Conservation (phyloP, 2,113 vertebrate species). For the Epinephelus moara region DNA sequence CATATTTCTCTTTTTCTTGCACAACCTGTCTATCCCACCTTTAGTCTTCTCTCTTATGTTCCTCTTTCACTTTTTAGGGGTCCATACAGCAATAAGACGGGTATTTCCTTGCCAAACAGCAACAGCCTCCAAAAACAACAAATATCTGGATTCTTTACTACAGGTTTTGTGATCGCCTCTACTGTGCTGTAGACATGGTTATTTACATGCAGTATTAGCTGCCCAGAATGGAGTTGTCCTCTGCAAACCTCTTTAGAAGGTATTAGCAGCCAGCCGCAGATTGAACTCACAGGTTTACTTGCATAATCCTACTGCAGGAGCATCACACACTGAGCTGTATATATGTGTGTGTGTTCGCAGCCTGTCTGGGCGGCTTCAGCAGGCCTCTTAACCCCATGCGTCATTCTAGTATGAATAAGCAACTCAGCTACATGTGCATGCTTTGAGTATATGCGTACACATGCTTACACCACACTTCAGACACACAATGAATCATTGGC, state of each 20-base stretch:
- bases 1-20: slow-evolving; percentile 41
- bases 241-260: slow-evolving; percentile 68
- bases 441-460: slow-evolving; percentile 29
- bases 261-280: slow-evolving; percentile 65
- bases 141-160: neutral
- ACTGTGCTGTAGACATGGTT: neutral
- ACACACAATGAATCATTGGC: slow-evolving; percentile 40
- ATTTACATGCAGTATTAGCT: slow-evolving; percentile 35
- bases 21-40: slow-evolving; percentile 1
- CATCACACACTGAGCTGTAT: slow-evolving; percentile 34
- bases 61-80: slow-evolving; percentile 3
- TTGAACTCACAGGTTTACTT: slow-evolving; percentile 67
- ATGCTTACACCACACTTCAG: slow-evolving; percentile 32
- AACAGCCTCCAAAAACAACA: slow-evolving; percentile 5
- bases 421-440: slow-evolving; percentile 53
- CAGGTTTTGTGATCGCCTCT: slow-evolving; percentile 6
- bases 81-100: neutral
- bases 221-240: slow-evolving; percentile 6
- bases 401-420: slow-evolving; percentile 63
- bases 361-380: neutral
- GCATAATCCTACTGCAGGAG: slow-evolving; percentile 68
- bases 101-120: neutral
- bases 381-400: slow-evolving; percentile 60
- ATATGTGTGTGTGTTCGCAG: slow-evolving; percentile 17
- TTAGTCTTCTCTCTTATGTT: slow-evolving; percentile 2